Conservation (phyloP, 2,797 vertebrate genomes). For the Xenentodon cancila region DNA sequence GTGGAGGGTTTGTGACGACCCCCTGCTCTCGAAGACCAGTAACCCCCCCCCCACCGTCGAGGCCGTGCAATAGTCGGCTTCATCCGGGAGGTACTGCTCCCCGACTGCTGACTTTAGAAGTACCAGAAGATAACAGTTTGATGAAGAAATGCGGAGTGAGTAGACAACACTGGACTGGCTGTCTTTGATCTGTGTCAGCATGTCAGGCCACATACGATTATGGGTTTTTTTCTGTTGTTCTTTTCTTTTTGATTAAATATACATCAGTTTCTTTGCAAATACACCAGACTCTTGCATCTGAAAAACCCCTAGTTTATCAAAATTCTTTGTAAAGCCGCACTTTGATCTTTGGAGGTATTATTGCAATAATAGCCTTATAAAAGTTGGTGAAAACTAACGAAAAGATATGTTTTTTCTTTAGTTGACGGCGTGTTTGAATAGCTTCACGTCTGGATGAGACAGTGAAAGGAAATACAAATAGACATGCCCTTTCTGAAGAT, state of each 20-base stretch:
- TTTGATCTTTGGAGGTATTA: conserved; percentile 4
- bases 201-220: no score
- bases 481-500: conserved; percentile 30
- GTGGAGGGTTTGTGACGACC: conserved; percentile 62
- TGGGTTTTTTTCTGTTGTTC: no score
- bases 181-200: no score
- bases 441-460: conserved; percentile 39
- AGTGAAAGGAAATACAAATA: conserved; percentile 63
- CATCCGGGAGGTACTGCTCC: conserved; percentile 8
- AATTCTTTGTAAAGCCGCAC: no score
- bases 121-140: conserved; percentile 7
- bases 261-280: no score
- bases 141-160: no score
- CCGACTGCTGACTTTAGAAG: neutral
- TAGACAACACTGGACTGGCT: no score
- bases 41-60: conserved; percentile 47
- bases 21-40: no score
- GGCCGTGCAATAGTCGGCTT: conserved; percentile 6
- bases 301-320: neutral
- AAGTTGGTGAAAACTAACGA: neutral
- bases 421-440: conserved; percentile 68
- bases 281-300: no score
- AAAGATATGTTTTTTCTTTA: conserved; percentile 41
- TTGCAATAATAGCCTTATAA: conserved; percentile 12
- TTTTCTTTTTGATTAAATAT: no score